Evolutionary conservation across 2,888 invertebrate species (phyloP), one percentile per base, ranked within the genome.

Genomic region (Helobdella robusta): DNA sequence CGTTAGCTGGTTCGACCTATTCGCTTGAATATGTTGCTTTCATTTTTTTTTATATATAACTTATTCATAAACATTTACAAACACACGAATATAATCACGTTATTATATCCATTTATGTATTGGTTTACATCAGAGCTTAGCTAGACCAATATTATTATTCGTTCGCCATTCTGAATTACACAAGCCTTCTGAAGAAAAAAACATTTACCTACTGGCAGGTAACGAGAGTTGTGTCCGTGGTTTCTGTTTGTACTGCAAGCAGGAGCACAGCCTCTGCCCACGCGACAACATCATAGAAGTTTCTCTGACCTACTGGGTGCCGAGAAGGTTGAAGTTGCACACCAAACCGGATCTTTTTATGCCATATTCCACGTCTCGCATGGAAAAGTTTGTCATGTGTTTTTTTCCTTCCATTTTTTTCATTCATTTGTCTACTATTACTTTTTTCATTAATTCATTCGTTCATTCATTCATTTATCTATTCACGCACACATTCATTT

Each of bases 251-350:
- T 64, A 61, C 66, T 71, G 71, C 44, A 68, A 68, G 59, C 30
- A 61, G 36, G 11, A 58, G 5, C 46, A 25, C 18, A 65, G 59
- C 6, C 32, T 67, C 11, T 71, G 71, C 62, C 68, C 68, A 18
- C 28, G 63, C 30, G 67, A 67, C 20, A 69, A 68, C 3, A n/a
- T 67, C 8, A 56, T 71, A 20, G 69, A 70, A 59, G 71, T 61
- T 3, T 71, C 71, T 11, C 2, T 72, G 18, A 68, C 65, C 1
- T 71, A 70, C 65, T 72, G 72, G 72, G 60, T 72, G 8, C 68
- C 67, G 5, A 54, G 66, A 4, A 44, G 28, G 15, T 65, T 72
- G 8, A 67, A 69, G 28, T 61, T 67, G 8, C 68, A 69, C 46
- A 71, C 72, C 20, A 65, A 61, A 35, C 68, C 70, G 2, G 70